These are phyloP conservation scores for Nylanderia fulva DNA, from an alignment of 1,140 invertebrate genomes.

Conservation along the genomic window DNA sequence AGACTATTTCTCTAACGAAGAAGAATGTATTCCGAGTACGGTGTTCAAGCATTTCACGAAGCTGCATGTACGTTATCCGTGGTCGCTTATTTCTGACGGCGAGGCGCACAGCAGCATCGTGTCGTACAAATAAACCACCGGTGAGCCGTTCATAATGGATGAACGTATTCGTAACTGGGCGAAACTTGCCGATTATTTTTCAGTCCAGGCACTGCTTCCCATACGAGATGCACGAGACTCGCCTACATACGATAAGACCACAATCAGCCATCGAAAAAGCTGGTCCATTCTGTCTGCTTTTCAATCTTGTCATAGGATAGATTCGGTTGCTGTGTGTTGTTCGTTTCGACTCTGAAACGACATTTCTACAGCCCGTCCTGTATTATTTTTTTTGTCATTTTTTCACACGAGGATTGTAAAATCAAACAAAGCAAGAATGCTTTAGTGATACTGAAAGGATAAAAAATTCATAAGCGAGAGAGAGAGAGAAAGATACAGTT, in stretches of 20 bases:
- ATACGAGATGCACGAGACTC: not conserved
- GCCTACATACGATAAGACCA: not conserved
- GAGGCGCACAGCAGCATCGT: not conserved
- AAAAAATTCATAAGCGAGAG: not conserved
- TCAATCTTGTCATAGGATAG: not conserved
- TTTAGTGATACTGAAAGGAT: not conserved
- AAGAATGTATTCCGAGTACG: conserved; percentile 10
- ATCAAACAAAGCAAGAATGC: not conserved
- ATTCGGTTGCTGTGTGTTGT: not conserved
- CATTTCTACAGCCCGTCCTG: not conserved
- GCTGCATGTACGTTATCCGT: conserved; percentile 13
- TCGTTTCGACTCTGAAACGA: not conserved
- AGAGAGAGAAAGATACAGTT: not conserved
- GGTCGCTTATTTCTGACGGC: not conserved
- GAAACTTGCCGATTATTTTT: conserved; percentile 24
- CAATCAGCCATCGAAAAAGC: not conserved
- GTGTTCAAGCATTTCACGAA: not conserved
- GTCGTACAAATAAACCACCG: conserved; percentile 9
- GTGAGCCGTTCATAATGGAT: conserved; percentile 17
- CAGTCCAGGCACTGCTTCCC: not conserved
- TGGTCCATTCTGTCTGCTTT: not conserved
- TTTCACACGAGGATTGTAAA: not conserved
- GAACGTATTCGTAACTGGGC: not conserved
- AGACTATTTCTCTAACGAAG: conserved; percentile 22
- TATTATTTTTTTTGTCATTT: not conserved